Conservation (phyloP, 2,113 vertebrate genomes). For the Alethe diademata region DNA sequence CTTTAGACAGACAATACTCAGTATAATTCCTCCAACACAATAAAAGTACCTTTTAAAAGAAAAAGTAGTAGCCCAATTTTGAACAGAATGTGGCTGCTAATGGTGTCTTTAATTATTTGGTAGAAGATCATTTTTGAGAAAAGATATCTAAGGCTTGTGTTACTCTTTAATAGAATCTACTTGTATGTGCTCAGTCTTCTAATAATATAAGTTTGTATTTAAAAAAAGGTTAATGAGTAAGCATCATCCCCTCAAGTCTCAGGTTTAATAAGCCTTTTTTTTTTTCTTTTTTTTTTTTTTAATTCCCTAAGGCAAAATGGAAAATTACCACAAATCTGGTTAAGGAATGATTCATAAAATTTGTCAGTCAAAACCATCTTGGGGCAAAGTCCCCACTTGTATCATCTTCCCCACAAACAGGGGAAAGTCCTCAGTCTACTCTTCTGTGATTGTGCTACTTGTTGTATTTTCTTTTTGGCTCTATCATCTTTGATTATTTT, state of each 20-base stretch:
- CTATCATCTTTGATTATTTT: constrained; percentile 57
- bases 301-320: background rate
- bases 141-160: background rate
- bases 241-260: background rate
- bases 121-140: background rate
- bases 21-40: constrained; percentile 43
- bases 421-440: background rate
- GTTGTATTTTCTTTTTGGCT: constrained; percentile 66
- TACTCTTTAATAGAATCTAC: background rate
- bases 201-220: background rate
- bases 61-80: constrained; percentile 35
- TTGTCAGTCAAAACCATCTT: background rate
- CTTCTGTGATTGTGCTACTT: constrained; percentile 40
- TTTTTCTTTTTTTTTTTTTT: background rate
- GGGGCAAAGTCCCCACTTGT: background rate
- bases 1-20: constrained; percentile 30
- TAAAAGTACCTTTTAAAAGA: constrained; percentile 42
- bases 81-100: background rate
- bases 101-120: constrained; percentile 32
- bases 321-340: background rate
- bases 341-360: background rate
- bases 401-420: background rate
- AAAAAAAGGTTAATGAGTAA: background rate
- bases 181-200: background rate
- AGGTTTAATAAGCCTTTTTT: background rate